A percentile compares a stretch with the other conserved stretches of the same genome.
phyloP scores from a whole-genome alignment of 2,888 invertebrate genomes.

The Volucella zonaria region DNA sequence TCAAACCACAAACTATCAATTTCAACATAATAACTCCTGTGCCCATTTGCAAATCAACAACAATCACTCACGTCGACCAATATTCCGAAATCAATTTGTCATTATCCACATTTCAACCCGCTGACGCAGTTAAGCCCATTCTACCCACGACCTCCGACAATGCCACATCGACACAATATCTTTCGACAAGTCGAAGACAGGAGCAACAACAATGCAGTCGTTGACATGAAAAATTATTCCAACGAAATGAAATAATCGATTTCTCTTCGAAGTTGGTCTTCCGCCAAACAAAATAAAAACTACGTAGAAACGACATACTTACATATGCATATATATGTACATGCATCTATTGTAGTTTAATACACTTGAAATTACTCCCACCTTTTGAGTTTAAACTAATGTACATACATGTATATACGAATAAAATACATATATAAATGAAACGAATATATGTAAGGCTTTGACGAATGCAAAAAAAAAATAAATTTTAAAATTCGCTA shows the following conservation, averaged over 20 bases:
- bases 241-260: constrained; percentile 65
- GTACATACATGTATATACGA: too few relatives aligned
- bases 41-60: constrained; percentile 69
- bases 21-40: constrained; percentile 62
- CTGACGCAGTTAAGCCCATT: constrained; percentile 53
- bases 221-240: constrained; percentile 71
- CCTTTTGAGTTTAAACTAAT: too few relatives aligned
- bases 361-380: constrained; percentile 57
- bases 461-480: too few relatives aligned
- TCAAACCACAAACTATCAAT: constrained; percentile 63
- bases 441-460: too few relatives aligned
- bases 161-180: constrained; percentile 46
- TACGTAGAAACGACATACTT: background rate
- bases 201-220: constrained; percentile 61
- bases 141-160: constrained; percentile 37
- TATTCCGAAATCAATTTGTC: constrained; percentile 71
- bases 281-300: constrained; percentile 30
- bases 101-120: constrained; percentile 54
- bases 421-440: too few relatives aligned
- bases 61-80: constrained; percentile 60
- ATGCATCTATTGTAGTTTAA: constrained; percentile 52
- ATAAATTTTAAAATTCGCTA: too few relatives aligned
- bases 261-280: constrained; percentile 49
- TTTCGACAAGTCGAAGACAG: constrained; percentile 59
- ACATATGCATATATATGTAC: background rate